These are phyloP conservation scores for Agapornis canus DNA, from an alignment of 2,797 vertebrate species.

Conservation along the genomic window DNA sequence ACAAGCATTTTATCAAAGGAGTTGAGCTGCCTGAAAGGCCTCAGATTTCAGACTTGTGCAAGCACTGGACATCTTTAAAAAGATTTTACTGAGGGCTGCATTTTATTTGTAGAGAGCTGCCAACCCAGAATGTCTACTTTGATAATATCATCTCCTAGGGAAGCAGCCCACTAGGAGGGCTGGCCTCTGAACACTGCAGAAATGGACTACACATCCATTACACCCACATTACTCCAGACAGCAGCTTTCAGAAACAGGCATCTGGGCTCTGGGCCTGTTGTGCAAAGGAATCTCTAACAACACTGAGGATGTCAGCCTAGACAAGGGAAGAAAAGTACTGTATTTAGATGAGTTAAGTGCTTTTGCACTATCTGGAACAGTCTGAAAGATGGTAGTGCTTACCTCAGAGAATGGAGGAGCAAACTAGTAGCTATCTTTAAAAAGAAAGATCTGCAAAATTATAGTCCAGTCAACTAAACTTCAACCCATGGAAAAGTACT, in stretches of 20 bases:
- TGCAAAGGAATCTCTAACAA: neutral
- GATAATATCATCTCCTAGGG: neutral
- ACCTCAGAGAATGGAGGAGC: neutral
- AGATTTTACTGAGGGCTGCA: neutral
- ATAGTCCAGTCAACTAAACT: conserved; percentile 31
- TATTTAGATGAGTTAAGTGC: conserved; percentile 6
- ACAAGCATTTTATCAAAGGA: neutral
- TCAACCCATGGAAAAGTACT: neutral
- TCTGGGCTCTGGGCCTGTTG: neutral
- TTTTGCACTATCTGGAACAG: neutral
- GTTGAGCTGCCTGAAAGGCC: neutral
- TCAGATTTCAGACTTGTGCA: neutral
- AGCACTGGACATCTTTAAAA: neutral
- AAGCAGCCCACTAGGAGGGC: neutral
- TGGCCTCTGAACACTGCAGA: neutral
- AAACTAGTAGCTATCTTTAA: neutral
- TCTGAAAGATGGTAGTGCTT: neutral
- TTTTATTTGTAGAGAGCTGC: neutral
- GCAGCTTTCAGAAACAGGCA: neutral
- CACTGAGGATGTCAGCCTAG: neutral
- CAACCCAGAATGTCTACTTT: neutral
- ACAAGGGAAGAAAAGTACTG: neutral
- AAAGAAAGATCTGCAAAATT: conserved; percentile 50
- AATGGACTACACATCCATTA: neutral
- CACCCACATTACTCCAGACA: neutral